Percentiles rank a stretch among this genome's conserved stretches.
Evolutionary conservation across 2,888 invertebrate genomes (phyloP).

Genomic region (Ptycholaimellus sp.): DNA sequence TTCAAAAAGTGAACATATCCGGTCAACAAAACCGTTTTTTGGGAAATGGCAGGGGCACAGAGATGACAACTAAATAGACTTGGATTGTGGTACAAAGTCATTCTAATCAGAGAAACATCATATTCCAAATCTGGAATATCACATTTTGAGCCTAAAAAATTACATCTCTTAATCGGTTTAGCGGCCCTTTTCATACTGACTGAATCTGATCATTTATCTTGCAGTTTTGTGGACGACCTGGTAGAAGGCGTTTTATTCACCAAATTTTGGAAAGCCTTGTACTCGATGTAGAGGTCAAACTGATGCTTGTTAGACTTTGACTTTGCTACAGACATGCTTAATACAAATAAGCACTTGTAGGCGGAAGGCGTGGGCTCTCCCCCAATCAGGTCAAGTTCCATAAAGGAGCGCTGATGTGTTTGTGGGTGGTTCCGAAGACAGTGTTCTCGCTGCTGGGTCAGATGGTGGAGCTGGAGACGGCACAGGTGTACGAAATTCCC

Average conservation of each 20-base stretch:
- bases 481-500: constrained; percentile 58
- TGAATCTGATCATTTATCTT: background rate
- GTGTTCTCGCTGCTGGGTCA: constrained; percentile 66
- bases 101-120: too few relatives aligned
- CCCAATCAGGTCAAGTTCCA: background rate
- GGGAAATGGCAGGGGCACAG: too few relatives aligned
- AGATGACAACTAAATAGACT: too few relatives aligned
- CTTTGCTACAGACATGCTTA: background rate
- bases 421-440: constrained; percentile 63
- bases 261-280: constrained; percentile 62
- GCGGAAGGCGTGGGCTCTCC: constrained; percentile 60
- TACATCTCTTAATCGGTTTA: constrained; percentile 45
- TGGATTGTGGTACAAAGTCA: too few relatives aligned
- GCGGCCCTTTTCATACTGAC: background rate
- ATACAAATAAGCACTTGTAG: constrained; percentile 32
- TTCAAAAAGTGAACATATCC: too few relatives aligned
- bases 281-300: constrained; percentile 72
- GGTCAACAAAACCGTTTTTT: too few relatives aligned
- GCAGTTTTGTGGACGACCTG: constrained; percentile 48
- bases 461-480: constrained; percentile 66
- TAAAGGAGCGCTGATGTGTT: background rate
- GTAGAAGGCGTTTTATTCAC: constrained; percentile 74
- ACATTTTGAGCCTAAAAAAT: too few relatives aligned
- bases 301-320: constrained; percentile 46
- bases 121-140: too few relatives aligned